A percentile compares a stretch with the other conserved stretches of the same genome.
Evolutionary conservation across 2,113 vertebrate species (phyloP).

Genomic region (Ariopsis seemanni): DNA sequence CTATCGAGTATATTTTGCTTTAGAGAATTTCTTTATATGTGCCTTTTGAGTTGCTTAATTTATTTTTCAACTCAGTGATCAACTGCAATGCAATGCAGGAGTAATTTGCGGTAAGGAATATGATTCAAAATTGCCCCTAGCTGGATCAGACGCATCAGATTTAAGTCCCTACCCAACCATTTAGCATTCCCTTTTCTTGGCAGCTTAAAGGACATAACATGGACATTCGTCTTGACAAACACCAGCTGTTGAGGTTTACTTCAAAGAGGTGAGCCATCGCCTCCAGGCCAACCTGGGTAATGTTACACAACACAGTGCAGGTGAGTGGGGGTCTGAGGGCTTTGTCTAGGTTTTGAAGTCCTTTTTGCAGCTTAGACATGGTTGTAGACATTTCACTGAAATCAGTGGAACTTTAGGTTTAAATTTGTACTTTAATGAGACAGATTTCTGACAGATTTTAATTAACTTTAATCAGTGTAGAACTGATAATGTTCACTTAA

Average conservation of each 20-base stretch:
- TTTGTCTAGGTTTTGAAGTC: constrained; percentile 23
- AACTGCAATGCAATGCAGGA: neutral
- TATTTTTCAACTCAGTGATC: constrained; percentile 2
- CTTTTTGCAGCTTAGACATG: constrained; percentile 14
- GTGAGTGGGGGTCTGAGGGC: constrained; percentile 55
- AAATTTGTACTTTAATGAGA: constrained; percentile 26
- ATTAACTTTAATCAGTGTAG: neutral
- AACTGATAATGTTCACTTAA: constrained; percentile 10
- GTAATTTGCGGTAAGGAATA: constrained; percentile 24
- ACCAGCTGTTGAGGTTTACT: constrained; percentile 66
- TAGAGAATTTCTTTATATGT: neutral
- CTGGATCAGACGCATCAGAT: constrained; percentile 53
- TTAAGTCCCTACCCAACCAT: constrained; percentile 56
- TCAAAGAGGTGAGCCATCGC: constrained; percentile 59
- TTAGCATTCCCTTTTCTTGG: constrained; percentile 58
- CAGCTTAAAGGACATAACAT: constrained; percentile 50
- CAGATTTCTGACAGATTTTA: neutral
- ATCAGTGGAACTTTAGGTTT: constrained; percentile 1
- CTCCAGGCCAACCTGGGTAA: constrained; percentile 59
- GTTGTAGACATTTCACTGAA: constrained; percentile 20
- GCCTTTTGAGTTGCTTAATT: constrained; percentile 39
- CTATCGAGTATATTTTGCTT: neutral
- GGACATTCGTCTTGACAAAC: constrained; percentile 66
- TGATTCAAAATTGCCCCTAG: constrained; percentile 53
- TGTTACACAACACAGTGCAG: constrained; percentile 63